These are phyloP conservation scores for Chrysomallon squamiferum DNA, from an alignment of 1,140 invertebrate species.

Conservation along the genomic window DNA sequence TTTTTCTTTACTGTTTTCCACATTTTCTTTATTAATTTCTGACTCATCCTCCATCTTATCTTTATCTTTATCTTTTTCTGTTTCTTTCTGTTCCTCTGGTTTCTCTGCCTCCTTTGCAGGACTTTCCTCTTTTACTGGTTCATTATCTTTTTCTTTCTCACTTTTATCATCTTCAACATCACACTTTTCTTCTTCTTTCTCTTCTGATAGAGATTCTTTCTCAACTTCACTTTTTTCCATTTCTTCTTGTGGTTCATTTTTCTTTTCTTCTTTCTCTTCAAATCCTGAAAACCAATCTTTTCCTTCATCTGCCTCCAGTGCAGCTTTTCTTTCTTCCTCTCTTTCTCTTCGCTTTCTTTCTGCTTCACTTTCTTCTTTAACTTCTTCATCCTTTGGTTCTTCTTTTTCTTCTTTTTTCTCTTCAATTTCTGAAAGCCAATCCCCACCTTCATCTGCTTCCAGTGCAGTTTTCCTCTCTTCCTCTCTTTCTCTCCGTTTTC, in stretches of 20 bases:
- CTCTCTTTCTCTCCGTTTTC: constrained; percentile 29
- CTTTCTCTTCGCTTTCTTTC: not conserved
- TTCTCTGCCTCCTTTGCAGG: no score
- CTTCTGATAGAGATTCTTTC: not conserved
- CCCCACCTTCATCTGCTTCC: constrained; percentile 30
- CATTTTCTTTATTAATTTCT: no score
- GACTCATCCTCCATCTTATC: no score
- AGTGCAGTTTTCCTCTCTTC: constrained; percentile 51
- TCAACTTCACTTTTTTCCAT: constrained; percentile 3
- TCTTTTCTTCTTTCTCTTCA: constrained; percentile 4
- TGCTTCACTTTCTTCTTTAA: constrained; percentile 13
- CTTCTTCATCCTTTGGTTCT: constrained; percentile 42
- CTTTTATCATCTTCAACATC: not conserved
- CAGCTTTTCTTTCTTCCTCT: constrained; percentile 9
- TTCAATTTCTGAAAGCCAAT: constrained; percentile 14
- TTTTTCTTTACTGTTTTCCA: no score
- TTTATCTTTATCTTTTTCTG: no score
- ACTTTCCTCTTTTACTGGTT: no score
- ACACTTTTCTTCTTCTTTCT: constrained; percentile 1
- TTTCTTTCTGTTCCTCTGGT: no score
- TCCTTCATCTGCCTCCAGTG: not conserved
- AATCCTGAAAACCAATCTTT: not conserved
- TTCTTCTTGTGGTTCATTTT: constrained; percentile 10
- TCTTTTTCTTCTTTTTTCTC: constrained; percentile 14
- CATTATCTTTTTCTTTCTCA: no score